A percentile compares a stretch with the other conserved stretches of the same genome.
phyloP scores from a whole-genome alignment of 2,797 vertebrate genomes.

The Chelon auratus region DNA sequence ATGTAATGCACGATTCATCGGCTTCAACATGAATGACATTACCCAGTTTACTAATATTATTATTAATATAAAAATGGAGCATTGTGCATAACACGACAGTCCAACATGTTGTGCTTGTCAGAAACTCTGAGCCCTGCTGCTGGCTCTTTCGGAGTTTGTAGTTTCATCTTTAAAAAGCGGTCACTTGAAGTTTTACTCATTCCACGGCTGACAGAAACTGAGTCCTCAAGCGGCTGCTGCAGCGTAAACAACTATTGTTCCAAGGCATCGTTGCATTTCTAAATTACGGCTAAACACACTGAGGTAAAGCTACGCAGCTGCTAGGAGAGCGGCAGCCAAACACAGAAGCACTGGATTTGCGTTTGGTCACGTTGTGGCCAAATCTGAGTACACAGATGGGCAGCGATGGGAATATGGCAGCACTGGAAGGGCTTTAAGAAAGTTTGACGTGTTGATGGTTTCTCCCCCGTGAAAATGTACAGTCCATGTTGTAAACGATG shows the following conservation, averaged over 20 bases:
- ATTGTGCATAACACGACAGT: too few relatives aligned
- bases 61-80: too few relatives aligned
- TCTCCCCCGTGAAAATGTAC: slow-evolving; percentile 19
- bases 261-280: slow-evolving; percentile 32
- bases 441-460: slow-evolving; percentile 29
- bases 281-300: slow-evolving; percentile 19
- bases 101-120: too few relatives aligned
- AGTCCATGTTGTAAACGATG: neutral
- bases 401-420: neutral
- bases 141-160: neutral
- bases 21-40: too few relatives aligned
- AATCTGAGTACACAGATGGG: slow-evolving; percentile 5
- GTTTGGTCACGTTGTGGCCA: slow-evolving; percentile 16
- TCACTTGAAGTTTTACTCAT: neutral
- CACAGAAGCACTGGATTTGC: slow-evolving; percentile 27
- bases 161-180: neutral
- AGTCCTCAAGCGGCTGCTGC: slow-evolving; percentile 11
- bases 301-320: slow-evolving; percentile 22
- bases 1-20: too few relatives aligned
- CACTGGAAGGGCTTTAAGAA: slow-evolving; percentile 8
- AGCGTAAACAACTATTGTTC: slow-evolving; percentile 33
- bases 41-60: too few relatives aligned
- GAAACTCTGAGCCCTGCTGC: neutral
- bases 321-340: slow-evolving; percentile 2
- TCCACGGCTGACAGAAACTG: slow-evolving; percentile 3